phyloP scores from a whole-genome alignment of 2,888 invertebrate species.

The Pollenia griseotomentosa region DNA sequence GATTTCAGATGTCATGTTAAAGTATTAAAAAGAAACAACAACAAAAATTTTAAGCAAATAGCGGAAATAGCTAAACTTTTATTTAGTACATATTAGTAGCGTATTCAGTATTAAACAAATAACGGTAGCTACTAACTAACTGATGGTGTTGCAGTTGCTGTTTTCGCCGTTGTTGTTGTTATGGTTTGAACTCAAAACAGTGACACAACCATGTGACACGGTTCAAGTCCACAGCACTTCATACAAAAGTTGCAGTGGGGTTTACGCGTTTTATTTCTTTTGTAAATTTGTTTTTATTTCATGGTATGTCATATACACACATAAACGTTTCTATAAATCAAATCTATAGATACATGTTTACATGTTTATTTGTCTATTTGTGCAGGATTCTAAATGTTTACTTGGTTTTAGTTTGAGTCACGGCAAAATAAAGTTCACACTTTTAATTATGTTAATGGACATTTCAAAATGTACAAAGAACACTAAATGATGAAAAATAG shows the following conservation, averaged over 20 bases:
- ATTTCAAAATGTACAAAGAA: slow-evolving; percentile 15
- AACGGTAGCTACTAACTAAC: slow-evolving; percentile 44
- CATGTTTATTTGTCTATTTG: not conserved
- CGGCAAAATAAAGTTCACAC: slow-evolving; percentile 32
- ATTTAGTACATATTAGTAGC: slow-evolving; percentile 67
- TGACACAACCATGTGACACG: slow-evolving; percentile 58
- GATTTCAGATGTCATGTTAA: slow-evolving; percentile 71
- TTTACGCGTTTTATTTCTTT: slow-evolving; percentile 40
- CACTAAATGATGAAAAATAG: not conserved
- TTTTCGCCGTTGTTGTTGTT: slow-evolving; percentile 34
- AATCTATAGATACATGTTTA: not conserved
- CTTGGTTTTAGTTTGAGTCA: slow-evolving; percentile 18
- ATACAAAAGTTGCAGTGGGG: slow-evolving; percentile 59
- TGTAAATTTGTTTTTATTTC: slow-evolving; percentile 32
- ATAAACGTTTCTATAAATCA: not conserved
- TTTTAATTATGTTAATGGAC: slow-evolving; percentile 51
- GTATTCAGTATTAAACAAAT: slow-evolving; percentile 69
- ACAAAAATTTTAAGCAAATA: slow-evolving; percentile 66
- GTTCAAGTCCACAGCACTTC: slow-evolving; percentile 61
- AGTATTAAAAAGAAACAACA: slow-evolving; percentile 57
- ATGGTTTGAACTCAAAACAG: slow-evolving; percentile 51
- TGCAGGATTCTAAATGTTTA: slow-evolving; percentile 29
- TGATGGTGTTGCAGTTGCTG: slow-evolving; percentile 43
- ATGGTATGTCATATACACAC: not conserved
- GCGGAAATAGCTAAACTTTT: slow-evolving; percentile 70